phyloP scores from a whole-genome alignment of 2,113 vertebrate genomes.

The Castor canadensis region DNA sequence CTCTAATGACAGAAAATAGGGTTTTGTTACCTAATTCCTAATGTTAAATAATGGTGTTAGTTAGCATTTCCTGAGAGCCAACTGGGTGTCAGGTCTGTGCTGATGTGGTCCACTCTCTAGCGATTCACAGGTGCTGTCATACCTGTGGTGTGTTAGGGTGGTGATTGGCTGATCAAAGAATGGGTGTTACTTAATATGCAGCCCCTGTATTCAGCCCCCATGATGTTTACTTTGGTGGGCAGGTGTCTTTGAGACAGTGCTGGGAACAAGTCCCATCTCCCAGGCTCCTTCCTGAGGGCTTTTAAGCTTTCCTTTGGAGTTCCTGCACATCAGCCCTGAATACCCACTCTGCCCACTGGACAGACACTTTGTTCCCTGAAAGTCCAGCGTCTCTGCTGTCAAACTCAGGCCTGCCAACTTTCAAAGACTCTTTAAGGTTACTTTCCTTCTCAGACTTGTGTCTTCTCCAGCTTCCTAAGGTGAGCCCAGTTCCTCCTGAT shows the following conservation, averaged over 20 bases:
- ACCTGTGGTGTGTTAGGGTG: no score
- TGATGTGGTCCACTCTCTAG: rapidly evolving
- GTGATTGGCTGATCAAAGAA: not conserved
- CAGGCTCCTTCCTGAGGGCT: not conserved
- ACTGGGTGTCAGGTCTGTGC: rapidly evolving
- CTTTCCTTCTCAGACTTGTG: rapidly evolving
- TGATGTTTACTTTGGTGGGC: rapidly evolving
- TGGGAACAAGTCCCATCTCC: not conserved
- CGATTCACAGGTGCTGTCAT: not conserved
- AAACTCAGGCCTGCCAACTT: no score
- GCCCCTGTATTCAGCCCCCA: rapidly evolving
- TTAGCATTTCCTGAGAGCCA: rapidly evolving
- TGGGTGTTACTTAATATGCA: rapidly evolving
- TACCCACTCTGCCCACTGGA: rapidly evolving
- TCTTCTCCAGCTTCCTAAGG: not conserved
- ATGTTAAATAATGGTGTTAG: rapidly evolving
- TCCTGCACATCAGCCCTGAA: not conserved
- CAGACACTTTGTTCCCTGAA: rapidly evolving
- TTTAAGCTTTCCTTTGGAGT: rapidly evolving
- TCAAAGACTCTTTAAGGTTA: rapidly evolving
- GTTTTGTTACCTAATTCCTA: rapidly evolving
- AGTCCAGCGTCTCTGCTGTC: rapidly evolving
- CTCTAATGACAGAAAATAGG: rapidly evolving
- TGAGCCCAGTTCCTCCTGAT: rapidly evolving
- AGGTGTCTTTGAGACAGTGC: not conserved